A percentile compares a stretch with the other conserved stretches of the same genome.
These are phyloP conservation scores for Pangasius sanitwongsei DNA, from an alignment of 2,797 vertebrate species.

Conservation along the genomic window DNA sequence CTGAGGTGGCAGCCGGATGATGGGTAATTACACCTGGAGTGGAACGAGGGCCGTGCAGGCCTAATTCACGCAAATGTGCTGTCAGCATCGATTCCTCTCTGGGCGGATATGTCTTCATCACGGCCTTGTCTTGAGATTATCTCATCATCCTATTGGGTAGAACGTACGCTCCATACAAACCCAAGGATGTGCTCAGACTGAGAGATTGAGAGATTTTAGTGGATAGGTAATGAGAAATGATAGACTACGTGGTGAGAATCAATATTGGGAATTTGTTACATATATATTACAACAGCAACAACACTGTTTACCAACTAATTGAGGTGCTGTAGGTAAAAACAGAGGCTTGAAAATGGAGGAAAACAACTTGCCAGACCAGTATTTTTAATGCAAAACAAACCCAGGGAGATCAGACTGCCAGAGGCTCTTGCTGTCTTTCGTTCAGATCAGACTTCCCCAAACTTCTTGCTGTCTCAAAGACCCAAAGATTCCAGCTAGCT, in stretches of 20 bases:
- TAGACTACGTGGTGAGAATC: slow-evolving; percentile 71
- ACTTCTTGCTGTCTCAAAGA: not conserved
- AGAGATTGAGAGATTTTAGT: slow-evolving; percentile 75
- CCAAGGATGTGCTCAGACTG: not conserved
- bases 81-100: slow-evolving; percentile 77
- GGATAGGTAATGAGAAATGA: slow-evolving; percentile 76
- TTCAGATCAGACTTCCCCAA: slow-evolving; percentile 28
- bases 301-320: not conserved
- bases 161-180: slow-evolving; percentile 37
- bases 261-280: slow-evolving; percentile 64
- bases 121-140: slow-evolving; percentile 62
- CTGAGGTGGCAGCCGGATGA: slow-evolving; percentile 56
- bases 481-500: not conserved
- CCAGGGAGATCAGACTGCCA: slow-evolving; percentile 31
- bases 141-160: slow-evolving; percentile 53
- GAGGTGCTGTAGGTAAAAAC: not conserved
- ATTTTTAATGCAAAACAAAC: slow-evolving; percentile 45
- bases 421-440: slow-evolving; percentile 17
- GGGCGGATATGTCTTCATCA: slow-evolving; percentile 77
- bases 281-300: not conserved
- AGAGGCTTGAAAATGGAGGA: not conserved
- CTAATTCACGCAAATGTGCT: slow-evolving; percentile 79
- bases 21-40: slow-evolving; percentile 72
- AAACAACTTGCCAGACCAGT: slow-evolving; percentile 30
- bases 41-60: slow-evolving; percentile 58